Evolutionary conservation across 2,888 invertebrate species (phyloP).

Genomic region (Apomyelois bistriatella): DNA sequence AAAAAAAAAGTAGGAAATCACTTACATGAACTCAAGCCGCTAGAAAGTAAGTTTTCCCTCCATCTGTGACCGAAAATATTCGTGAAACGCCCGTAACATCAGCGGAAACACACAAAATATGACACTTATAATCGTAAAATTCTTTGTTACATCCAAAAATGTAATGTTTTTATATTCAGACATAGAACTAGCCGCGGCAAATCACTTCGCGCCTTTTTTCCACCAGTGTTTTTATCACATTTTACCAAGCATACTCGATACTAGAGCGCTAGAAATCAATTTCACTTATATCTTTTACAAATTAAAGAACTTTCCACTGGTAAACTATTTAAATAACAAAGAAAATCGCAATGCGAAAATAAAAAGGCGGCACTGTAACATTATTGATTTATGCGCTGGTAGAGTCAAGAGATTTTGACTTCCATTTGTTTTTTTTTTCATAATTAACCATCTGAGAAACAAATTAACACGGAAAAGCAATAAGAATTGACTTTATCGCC

Average conservation of each 20-base stretch:
- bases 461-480: constrained; percentile 37
- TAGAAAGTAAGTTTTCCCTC: constrained; percentile 43
- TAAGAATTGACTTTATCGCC: constrained; percentile 36
- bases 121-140: constrained; percentile 22
- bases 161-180: constrained; percentile 36
- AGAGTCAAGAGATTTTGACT: constrained; percentile 39
- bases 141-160: constrained; percentile 45
- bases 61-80: constrained; percentile 34
- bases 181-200: constrained; percentile 37
- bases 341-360: constrained; percentile 51
- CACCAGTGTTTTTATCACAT: constrained; percentile 38
- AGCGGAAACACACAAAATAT: constrained; percentile 23
- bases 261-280: constrained; percentile 23
- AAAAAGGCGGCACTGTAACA: constrained; percentile 69
- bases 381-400: constrained; percentile 68
- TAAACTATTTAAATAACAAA: constrained; percentile 35
- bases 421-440: constrained; percentile 34
- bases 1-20: constrained; percentile 24
- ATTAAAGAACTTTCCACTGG: constrained; percentile 18
- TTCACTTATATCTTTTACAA: constrained; percentile 22
- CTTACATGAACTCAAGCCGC: constrained; percentile 65
- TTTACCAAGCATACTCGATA: constrained; percentile 21
- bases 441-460: constrained; percentile 28
- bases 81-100: constrained; percentile 32
- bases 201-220: constrained; percentile 72